phyloP scores from a whole-genome alignment of 2,888 invertebrate genomes.

The Mechanitis mazaeus region DNA sequence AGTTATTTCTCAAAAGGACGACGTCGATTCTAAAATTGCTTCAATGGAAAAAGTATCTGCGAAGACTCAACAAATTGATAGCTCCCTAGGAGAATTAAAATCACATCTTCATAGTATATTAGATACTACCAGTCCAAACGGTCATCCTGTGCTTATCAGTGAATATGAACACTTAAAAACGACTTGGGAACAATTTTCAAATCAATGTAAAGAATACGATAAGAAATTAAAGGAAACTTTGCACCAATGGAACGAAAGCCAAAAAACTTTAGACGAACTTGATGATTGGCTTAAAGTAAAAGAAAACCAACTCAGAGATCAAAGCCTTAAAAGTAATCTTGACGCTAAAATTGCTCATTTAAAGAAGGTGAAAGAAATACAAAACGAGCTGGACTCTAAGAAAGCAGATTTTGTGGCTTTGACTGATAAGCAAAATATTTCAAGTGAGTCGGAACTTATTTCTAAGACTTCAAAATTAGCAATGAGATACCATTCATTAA shows the following conservation, averaged over 20 bases:
- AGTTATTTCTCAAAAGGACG: constrained; percentile 85
- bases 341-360: constrained; percentile 88
- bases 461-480: constrained; percentile 85
- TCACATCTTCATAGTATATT: constrained; percentile 83
- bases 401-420: constrained; percentile 81
- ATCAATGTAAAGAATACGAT: constrained; percentile 82
- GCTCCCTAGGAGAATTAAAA: constrained; percentile 82
- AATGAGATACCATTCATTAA: constrained; percentile 88
- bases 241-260: constrained; percentile 88
- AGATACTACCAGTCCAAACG: constrained; percentile 84
- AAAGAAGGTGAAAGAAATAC: constrained; percentile 83
- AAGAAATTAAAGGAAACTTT: constrained; percentile 85
- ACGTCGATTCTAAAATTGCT: constrained; percentile 83
- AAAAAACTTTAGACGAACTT: constrained; percentile 84
- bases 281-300: constrained; percentile 91
- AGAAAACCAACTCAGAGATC: constrained; percentile 91
- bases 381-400: constrained; percentile 82
- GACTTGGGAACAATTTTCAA: constrained; percentile 85
- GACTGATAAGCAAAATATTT: constrained; percentile 81
- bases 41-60: constrained; percentile 85
- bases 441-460: constrained; percentile 85
- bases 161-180: constrained; percentile 84
- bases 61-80: constrained; percentile 84
- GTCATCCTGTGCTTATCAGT: constrained; percentile 84
- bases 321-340: constrained; percentile 89